These are phyloP conservation scores for Polymixis flavicincta DNA, from an alignment of 2,888 invertebrate species.

Conservation along the genomic window DNA sequence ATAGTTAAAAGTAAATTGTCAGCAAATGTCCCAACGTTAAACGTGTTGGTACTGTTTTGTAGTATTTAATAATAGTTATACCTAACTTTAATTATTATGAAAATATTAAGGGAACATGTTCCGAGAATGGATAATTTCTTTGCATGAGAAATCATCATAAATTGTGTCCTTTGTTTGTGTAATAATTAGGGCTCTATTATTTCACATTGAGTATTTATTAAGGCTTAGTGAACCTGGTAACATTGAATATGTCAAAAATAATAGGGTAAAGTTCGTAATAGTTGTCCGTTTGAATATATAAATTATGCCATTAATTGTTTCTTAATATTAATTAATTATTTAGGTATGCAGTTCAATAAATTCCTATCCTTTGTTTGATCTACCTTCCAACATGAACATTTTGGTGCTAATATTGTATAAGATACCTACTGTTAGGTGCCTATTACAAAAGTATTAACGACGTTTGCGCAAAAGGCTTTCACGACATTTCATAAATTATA, in stretches of 20 bases:
- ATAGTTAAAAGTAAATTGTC: neutral
- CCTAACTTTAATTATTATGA: neutral
- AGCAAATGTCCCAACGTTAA: neutral
- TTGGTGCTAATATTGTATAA: neutral
- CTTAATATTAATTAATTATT: neutral
- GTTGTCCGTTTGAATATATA: neutral
- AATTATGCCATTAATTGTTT: neutral
- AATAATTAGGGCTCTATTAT: neutral
- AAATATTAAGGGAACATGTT: neutral
- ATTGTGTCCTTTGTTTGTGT: neutral
- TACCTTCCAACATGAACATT: neutral
- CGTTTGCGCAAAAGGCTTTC: neutral
- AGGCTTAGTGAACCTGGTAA: constrained; percentile 1
- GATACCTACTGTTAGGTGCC: neutral
- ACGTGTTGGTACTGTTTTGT: neutral
- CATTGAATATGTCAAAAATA: constrained; percentile 9
- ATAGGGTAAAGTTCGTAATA: constrained; percentile 12
- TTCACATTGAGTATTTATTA: neutral
- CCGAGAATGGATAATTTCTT: neutral
- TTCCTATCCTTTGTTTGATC: neutral
- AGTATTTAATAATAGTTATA: neutral
- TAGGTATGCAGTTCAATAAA: neutral
- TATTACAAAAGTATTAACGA: neutral
- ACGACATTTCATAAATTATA: neutral
- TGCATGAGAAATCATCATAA: neutral